phyloP scores from a whole-genome alignment of 1,140 invertebrate genomes.

The Bombyx mori region ASM3026992v2 NC_085119.1:8648001-8648500 shows the following conservation, averaged over 20 bases:
- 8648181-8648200: constrained; percentile 47
- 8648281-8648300: constrained; percentile 47
- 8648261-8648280: constrained; percentile 66
- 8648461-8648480: constrained; percentile 95
- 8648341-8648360: constrained; percentile 55
- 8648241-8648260: constrained; percentile 63
- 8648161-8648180: constrained; percentile 61
- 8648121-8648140: constrained; percentile 64
- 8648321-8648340: constrained; percentile 61
- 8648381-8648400: constrained; percentile 84
- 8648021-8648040: constrained; percentile 59
- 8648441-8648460: constrained; percentile 96
- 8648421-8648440: constrained; percentile 95
- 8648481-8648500: constrained; percentile 98
- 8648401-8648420: constrained; percentile 94
- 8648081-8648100: too few species aligned
- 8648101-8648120: constrained; percentile 10
- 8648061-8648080: constrained; percentile 26
- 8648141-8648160: constrained; percentile 61
- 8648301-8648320: constrained; percentile 61
- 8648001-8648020: constrained; percentile 41
- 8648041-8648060: constrained; percentile 30
- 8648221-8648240: constrained; percentile 68
- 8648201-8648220: constrained; percentile 71
- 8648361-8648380: constrained; percentile 60